Base-by-base conservation (phyloP, 2,797 vertebrate species). In the Pseudopleuronectes americanus region DNA sequence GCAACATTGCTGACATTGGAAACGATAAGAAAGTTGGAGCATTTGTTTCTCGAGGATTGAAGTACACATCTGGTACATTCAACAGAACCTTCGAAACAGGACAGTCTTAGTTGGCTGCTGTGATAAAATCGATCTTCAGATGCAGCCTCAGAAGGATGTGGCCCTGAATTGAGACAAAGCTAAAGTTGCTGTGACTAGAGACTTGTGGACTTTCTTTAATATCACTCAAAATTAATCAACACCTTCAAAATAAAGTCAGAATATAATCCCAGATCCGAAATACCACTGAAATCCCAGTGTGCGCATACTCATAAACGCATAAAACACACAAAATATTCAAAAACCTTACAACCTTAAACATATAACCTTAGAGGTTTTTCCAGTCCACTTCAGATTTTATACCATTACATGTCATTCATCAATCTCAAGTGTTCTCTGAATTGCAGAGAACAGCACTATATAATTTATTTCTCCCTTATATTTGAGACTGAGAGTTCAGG, bases 341-440 rank as follows among this genome's bases (percentile, higher is more conserved):
- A 38, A 38, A 31, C 28, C 52, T 67, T 72, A 3, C 47, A 38
- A 4, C 10, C 36, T 38, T 38, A 33, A 3, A 10, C 9, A 10
- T 33, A 9, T 33, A 33, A 33, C 31, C 7, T 33, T 33, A 8
- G 8, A 33, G 31, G 8, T 33, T 33, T 2, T 33, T 33, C 31
- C 36, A 38, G 55, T 69, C 33, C 61, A 61, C 43, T 9, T 9
- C 49, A 60, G 23, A 83, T 81, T 86, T 77, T 47, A 71, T 52
- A 65, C 19, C 41, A 23, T 57, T 53, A 58, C 55, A 52, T 47
- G 14, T 52, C 26, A 63, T 64, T 73, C 41, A 26, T 61, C n/a
- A 56, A 63, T 64, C 55, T 80, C 45, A 54, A 79, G 53, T 62
- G 55, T 43, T 80, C 21, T 48, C 33, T 79, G 38, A 76, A 81